Base-by-base conservation (phyloP, 2,888 invertebrate species). In the Eupithecia abbreviata region DNA sequence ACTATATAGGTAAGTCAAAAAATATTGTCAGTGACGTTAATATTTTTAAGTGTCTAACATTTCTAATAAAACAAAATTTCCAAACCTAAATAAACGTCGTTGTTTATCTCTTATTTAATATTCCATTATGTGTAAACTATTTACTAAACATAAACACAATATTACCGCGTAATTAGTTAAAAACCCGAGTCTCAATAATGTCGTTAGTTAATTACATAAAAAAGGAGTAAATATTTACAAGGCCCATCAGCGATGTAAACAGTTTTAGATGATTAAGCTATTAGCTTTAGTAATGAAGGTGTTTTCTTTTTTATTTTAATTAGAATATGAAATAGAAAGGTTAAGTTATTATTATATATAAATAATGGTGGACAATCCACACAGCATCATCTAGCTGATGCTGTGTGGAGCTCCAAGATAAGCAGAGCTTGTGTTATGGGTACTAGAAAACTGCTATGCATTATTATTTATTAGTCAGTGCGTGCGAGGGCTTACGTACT, bases 161-260 rank as follows among this genome's bases (percentile, higher is more conserved):
- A 62, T 30, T 30, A 30, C 30, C 62, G 10, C 62, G 18, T 62
- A 30, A 18, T 62, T 62, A 10, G 30, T 62, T 18, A 62, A 62
- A 58, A 62, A 62, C 58, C 30, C 30, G 30, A 30, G 62, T 62
- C 30, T 62, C 10, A 18, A 62, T 62, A 30, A 1, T 18, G 62
- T 62, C 18, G 30, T 62, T 62, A 62, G 62, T 30, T 68, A 68
- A 68, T 68, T 68, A 68, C 4, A 68, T n/a, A 43, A 67, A n/a
- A 45, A 4, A 68, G 45, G 43, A 18, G 42, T 66, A 45, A 67
- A 68, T 68, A 68, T 68, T 68, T 68, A 68, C 67, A n/a, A 43
- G 43, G n/a, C 18, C n/a, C 62, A 30, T 62, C 10, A 4, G 9
- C 62, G 30, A 30, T 30, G 62, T 62, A 30, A 62, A 62, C 30